Conservation (phyloP, 2,888 invertebrate genomes). For the Polydesmus complanatus region DNA sequence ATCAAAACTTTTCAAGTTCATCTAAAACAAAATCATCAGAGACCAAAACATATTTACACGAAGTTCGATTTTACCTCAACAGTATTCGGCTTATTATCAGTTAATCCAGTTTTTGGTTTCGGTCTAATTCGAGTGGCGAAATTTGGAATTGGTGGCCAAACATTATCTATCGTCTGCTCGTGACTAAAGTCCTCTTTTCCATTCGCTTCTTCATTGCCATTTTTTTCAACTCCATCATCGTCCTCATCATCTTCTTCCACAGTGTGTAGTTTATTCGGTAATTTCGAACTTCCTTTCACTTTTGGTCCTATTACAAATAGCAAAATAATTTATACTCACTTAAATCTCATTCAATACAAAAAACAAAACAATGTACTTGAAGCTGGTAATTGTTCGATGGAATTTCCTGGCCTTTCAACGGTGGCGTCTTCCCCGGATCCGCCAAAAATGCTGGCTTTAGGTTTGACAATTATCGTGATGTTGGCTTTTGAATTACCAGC, state of each 20-base stretch:
- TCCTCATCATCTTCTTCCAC: conserved; percentile 11
- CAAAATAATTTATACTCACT: not conserved
- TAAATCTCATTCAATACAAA: not conserved
- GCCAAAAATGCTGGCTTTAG: conserved; percentile 61
- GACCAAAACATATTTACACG: not conserved
- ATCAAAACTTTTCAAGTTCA: conserved; percentile 1
- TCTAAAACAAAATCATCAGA: not conserved
- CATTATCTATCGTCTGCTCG: conserved; percentile 1
- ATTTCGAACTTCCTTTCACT: not conserved
- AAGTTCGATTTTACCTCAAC: conserved; percentile 6
- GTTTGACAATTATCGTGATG: conserved; percentile 63
- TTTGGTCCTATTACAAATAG: conserved; percentile 5
- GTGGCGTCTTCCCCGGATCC: conserved; percentile 53
- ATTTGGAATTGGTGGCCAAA: conserved; percentile 1
- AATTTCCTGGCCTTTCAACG: conserved; percentile 20
- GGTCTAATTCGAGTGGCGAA: not conserved
- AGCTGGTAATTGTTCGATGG: conserved; percentile 7
- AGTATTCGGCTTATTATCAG: conserved; percentile 11
- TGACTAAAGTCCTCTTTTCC: conserved; percentile 10
- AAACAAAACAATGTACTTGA: not conserved
- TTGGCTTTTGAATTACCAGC: conserved; percentile 67
- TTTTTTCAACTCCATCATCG: conserved; percentile 5
- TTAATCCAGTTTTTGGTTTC: conserved; percentile 3
- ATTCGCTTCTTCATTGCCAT: not conserved
- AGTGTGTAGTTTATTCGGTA: conserved; percentile 5